Conservation (phyloP, 2,797 vertebrate species). For the Rhinichthys osculus region DNA sequence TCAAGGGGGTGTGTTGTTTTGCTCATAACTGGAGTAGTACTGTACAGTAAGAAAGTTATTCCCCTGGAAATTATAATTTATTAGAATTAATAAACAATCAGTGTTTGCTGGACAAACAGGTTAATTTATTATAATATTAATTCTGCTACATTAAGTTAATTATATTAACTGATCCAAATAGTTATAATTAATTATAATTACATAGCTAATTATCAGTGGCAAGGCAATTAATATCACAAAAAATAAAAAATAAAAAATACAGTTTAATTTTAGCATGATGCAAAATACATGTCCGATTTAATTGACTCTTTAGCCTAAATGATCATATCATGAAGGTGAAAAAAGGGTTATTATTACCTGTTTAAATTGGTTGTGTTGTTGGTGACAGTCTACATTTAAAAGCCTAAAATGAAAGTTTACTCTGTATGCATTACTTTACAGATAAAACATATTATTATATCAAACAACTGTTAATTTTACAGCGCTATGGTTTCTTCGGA, state of each 20-base stretch:
- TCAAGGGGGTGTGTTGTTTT: too few species aligned
- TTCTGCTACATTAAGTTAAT: too few species aligned
- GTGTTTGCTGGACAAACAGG: too few species aligned
- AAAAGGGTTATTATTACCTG: background rate
- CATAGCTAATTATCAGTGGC: background rate
- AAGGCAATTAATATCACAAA: background rate
- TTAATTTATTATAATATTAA: too few species aligned
- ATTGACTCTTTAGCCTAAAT: background rate
- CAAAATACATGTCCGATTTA: background rate
- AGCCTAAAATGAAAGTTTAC: too few species aligned
- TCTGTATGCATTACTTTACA: constrained; percentile 6
- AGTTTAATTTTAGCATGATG: background rate
- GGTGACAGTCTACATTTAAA: background rate
- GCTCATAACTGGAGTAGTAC: too few species aligned
- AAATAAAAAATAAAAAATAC: too few species aligned
- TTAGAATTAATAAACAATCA: too few species aligned
- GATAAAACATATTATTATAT: background rate
- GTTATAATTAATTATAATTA: too few species aligned
- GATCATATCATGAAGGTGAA: background rate
- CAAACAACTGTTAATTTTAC: constrained; percentile 46
- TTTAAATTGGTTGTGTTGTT: background rate
- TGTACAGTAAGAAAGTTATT: too few species aligned
- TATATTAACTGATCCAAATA: too few species aligned
- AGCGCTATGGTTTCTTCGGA: constrained; percentile 13
- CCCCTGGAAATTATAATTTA: too few species aligned